Conservation (phyloP, 2,888 invertebrate species). For the Callyntrura sp. region DNA sequence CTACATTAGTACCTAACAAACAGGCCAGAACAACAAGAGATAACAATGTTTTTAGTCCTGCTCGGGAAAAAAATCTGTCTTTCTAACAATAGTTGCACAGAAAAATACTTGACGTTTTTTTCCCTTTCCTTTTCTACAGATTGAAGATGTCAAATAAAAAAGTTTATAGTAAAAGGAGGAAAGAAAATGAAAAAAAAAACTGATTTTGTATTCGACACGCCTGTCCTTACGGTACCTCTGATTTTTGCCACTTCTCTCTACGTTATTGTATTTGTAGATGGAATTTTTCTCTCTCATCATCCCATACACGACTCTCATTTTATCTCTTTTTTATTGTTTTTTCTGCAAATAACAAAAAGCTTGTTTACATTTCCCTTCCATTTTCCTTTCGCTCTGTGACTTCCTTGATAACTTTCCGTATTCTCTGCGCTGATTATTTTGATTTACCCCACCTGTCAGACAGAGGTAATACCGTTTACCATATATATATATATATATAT, state of each 20-base stretch:
- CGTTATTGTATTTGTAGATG: neutral
- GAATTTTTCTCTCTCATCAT: neutral
- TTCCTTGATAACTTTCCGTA: neutral
- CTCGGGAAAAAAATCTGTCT: conserved; percentile 11
- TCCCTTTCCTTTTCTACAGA: neutral
- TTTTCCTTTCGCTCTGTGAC: conserved; percentile 2
- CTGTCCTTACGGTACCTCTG: neutral
- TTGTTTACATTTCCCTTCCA: conserved; percentile 25
- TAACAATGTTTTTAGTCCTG: neutral
- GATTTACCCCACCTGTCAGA: too few species aligned
- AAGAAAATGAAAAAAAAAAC: conserved; percentile 11
- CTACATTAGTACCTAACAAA: neutral
- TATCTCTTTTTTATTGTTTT: conserved; percentile 25
- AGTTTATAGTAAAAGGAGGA: conserved; percentile 17
- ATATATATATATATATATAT: too few species aligned
- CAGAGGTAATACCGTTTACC: neutral
- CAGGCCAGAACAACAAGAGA: neutral
- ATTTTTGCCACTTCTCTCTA: neutral
- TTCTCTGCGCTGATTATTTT: too few species aligned
- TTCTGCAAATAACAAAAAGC: conserved; percentile 21
- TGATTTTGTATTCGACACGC: conserved; percentile 25
- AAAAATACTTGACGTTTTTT: conserved; percentile 32
- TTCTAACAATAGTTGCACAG: neutral
- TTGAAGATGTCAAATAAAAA: conserved; percentile 43
- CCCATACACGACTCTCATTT: neutral